These are phyloP conservation scores for Meandrina meandrites DNA, from an alignment of 92 coral and sea anemone genomes.

Conservation along the genomic window DNA sequence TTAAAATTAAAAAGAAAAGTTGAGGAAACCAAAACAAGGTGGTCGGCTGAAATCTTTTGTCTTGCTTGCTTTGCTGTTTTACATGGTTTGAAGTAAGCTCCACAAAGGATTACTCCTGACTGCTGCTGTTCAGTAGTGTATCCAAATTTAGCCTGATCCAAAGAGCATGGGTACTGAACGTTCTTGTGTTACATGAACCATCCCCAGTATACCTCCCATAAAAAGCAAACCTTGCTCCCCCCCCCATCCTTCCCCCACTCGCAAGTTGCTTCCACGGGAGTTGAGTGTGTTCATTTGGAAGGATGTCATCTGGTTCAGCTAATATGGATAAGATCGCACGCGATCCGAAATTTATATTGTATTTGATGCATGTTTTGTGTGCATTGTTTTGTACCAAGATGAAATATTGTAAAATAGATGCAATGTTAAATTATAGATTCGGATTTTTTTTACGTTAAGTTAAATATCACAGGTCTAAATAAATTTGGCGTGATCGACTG, in stretches of 20 bases:
- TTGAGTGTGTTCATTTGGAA: neutral
- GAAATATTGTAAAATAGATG: conserved; percentile 12
- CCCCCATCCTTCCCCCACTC: too few relatives aligned
- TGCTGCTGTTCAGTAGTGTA: neutral
- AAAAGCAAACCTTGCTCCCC: too few relatives aligned
- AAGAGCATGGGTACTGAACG: neutral
- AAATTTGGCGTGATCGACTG: neutral
- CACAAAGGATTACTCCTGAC: neutral
- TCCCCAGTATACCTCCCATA: neutral
- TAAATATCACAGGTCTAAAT: neutral
- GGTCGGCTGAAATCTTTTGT: neutral
- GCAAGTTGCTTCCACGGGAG: neutral
- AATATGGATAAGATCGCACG: neutral
- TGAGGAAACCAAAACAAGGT: neutral
- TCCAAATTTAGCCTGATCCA: neutral
- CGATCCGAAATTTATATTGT: neutral
- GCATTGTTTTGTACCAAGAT: conserved; percentile 3
- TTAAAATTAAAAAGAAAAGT: neutral
- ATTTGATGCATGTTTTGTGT: conserved; percentile 6
- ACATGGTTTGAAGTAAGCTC: neutral
- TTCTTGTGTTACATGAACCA: neutral
- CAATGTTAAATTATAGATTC: conserved; percentile 5
- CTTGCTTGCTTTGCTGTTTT: neutral
- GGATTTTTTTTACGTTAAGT: neutral
- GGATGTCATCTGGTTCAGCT: neutral